These are phyloP conservation scores for Anthopleura xanthogrammica DNA, from an alignment of 92 coral and sea anemone genomes.

Conservation along the genomic window DNA sequence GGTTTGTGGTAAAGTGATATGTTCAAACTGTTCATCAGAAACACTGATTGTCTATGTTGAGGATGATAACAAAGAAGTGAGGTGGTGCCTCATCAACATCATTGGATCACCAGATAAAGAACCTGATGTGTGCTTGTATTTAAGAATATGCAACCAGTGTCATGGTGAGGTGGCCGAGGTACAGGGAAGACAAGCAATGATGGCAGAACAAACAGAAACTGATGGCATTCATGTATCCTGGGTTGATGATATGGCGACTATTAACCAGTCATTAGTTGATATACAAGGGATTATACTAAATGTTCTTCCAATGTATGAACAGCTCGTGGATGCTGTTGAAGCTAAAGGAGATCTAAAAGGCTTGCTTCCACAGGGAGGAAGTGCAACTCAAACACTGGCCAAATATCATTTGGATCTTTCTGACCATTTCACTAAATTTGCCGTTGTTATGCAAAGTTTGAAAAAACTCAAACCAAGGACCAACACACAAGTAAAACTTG, in stretches of 20 bases:
- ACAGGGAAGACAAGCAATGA: constrained; percentile 60
- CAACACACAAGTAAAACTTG: constrained; percentile 79
- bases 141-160: constrained; percentile 77
- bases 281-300: constrained; percentile 62
- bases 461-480: constrained; percentile 86
- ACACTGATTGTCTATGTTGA: constrained; percentile 73
- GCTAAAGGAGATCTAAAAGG: constrained; percentile 76
- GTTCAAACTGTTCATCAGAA: constrained; percentile 84
- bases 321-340: constrained; percentile 86
- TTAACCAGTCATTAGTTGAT: constrained; percentile 47
- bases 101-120: constrained; percentile 90
- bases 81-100: constrained; percentile 85
- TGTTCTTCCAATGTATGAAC: constrained; percentile 79
- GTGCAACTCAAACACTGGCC: constrained; percentile 88
- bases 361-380: constrained; percentile 63
- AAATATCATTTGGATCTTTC: constrained; percentile 87
- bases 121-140: constrained; percentile 72
- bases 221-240: constrained; percentile 57
- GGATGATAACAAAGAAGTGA: constrained; percentile 30
- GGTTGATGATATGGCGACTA: constrained; percentile 64
- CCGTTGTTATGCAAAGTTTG: constrained; percentile 88
- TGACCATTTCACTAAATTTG: constrained; percentile 96
- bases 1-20: constrained; percentile 81
- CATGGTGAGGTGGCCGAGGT: constrained; percentile 73
- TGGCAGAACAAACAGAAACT: constrained; percentile 44